A percentile compares a stretch with the other conserved stretches of the same genome.
Evolutionary conservation across 2,113 vertebrate genomes (phyloP).

Genomic region (Oncorhynchus keta): DNA sequence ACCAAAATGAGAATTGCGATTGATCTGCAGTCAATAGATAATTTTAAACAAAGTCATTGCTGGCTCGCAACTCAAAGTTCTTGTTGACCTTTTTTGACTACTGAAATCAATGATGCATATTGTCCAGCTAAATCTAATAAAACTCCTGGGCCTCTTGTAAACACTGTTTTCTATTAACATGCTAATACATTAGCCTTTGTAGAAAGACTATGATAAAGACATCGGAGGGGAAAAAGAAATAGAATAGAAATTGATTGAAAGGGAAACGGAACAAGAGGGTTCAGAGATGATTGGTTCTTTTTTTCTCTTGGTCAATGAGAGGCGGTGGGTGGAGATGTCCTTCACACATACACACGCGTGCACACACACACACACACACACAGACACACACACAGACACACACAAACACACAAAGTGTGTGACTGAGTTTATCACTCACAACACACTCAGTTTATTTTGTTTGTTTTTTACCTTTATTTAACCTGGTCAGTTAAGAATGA

Average conservation of each 20-base stretch:
- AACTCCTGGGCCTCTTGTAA: constrained; percentile 92
- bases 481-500: too few relatives aligned
- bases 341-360: constrained; percentile 31
- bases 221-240: constrained; percentile 36
- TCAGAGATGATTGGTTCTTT: constrained; percentile 48
- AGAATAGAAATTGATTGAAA: constrained; percentile 57
- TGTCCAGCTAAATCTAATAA: constrained; percentile 94
- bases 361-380: background rate
- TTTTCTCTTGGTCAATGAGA: constrained; percentile 32
- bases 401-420: background rate
- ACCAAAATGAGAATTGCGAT: constrained; percentile 97
- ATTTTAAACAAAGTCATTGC: constrained; percentile 99
- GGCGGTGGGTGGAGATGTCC: constrained; percentile 31
- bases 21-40: constrained; percentile 95
- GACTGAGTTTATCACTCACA: background rate
- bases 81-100: constrained; percentile 96
- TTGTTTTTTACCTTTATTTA: too few relatives aligned
- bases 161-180: constrained; percentile 94
- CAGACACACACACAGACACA: background rate
- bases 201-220: constrained; percentile 75
- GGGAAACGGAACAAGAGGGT: constrained; percentile 46
- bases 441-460: too few relatives aligned
- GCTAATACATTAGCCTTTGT: constrained; percentile 81
- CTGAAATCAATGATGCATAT: constrained; percentile 97
- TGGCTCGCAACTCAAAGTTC: constrained; percentile 90